Percentiles rank a stretch among this genome's conserved stretches.
Conservation (phyloP, 2,888 invertebrate genomes). For the Heliconius ismenius region DNA sequence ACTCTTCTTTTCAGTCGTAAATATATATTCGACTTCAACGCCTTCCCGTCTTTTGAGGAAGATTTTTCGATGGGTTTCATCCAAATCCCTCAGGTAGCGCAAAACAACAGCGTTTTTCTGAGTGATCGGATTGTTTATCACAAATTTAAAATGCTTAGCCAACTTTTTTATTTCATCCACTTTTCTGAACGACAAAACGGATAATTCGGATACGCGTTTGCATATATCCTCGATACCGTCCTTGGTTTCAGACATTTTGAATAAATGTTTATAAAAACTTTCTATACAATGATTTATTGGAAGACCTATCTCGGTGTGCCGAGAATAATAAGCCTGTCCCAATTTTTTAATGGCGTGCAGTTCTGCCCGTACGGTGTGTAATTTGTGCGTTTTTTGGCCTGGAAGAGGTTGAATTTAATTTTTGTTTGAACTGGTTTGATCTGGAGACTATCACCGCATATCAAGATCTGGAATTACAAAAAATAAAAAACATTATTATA, state of each 20-base stretch:
- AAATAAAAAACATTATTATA: conserved; percentile 17
- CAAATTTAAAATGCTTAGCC: conserved; percentile 64
- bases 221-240: conserved; percentile 57
- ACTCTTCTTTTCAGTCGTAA: conserved; percentile 76
- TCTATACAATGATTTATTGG: conserved; percentile 34
- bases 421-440: conserved; percentile 50
- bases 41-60: conserved; percentile 66
- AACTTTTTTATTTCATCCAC: conserved; percentile 70
- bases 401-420: conserved; percentile 47
- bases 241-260: conserved; percentile 49
- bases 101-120: conserved; percentile 57
- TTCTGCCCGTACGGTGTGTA: conserved; percentile 56
- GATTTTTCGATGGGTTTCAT: conserved; percentile 64
- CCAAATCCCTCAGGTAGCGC: conserved; percentile 61
- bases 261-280: conserved; percentile 40
- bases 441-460: conserved; percentile 71
- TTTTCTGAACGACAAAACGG: conserved; percentile 70
- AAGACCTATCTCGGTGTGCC: conserved; percentile 55
- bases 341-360: conserved; percentile 38
- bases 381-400: conserved; percentile 44
- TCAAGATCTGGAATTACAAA: conserved; percentile 72
- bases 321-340: conserved; percentile 52
- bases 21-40: conserved; percentile 75
- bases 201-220: conserved; percentile 59
- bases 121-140: conserved; percentile 66